Evolutionary conservation across 2,888 invertebrate species (phyloP), one percentile per base, ranked within the genome.

Genomic region (Eulithis prunata): DNA sequence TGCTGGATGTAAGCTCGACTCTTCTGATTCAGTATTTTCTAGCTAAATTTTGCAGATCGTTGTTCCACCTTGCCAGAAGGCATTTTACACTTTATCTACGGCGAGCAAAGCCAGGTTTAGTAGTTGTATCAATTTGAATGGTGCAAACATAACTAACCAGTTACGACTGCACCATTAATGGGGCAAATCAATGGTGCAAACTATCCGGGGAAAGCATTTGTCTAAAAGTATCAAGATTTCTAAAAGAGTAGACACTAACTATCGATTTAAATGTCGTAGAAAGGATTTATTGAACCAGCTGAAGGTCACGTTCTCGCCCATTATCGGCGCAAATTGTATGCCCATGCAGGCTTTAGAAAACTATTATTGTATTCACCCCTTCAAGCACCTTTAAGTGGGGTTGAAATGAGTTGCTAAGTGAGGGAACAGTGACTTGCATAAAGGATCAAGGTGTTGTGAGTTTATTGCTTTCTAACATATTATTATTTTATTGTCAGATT

Each of bases 251-350:
- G 62, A 72, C 78, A 7, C 57, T 63, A 66, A 64, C 78, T 75
- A 84, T 84, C 85, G 81, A 86, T 85, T 81, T 79, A 79, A 83
- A 82, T 82, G 76, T 82, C 78, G 80, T 78, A 82, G 75, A 87
- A 86, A 81, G 81, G 83, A 80, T 87, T 85, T 85, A 86, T 85
- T 83, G 85, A 82, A 78, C 78, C 79, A 82, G 74, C 79, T 79
- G 81, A 88, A 90, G 91, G 91, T 88, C 85, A 84, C 82, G 80
- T 82, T 81, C 66, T 79, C 78, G 71, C 71, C 82, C 80, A 83
- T 86, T 87, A 85, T 83, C 77, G 77, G 69, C 70, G 77, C 74
- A 82, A 83, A 80, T 82, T 83, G 81, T 82, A 80, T 81, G 60
- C 70, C 68, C 67, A 75, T 77, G 80, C 76, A 76, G 75, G 76